Evolutionary conservation across 2,113 vertebrate species (phyloP).

Genomic region (Alethe castanea): DNA sequence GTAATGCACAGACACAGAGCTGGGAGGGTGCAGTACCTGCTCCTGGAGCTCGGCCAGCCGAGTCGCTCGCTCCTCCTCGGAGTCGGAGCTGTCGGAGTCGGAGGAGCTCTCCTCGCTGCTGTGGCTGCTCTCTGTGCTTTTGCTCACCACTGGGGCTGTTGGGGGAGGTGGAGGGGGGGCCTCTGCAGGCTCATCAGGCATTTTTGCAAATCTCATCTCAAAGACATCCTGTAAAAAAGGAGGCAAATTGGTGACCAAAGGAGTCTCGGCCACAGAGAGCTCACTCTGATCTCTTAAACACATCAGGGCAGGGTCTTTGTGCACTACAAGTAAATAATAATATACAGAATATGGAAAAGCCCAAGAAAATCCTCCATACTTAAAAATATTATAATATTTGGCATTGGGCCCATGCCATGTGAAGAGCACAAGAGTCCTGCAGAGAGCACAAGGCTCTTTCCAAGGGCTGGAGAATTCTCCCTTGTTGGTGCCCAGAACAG

Average conservation of each 20-base stretch:
- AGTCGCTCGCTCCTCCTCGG: slow-evolving; percentile 83
- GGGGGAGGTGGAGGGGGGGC: slow-evolving; percentile 57
- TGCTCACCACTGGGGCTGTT: slow-evolving; percentile 74
- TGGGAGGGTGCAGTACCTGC: slow-evolving; percentile 71
- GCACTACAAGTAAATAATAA: background rate
- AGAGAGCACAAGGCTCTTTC: background rate
- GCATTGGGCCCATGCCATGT: rapidly evolving
- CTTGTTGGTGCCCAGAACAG: background rate
- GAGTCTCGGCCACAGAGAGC: background rate
- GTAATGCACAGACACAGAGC: rapidly evolving
- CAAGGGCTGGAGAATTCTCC: background rate
- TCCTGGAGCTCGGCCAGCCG: slow-evolving; percentile 87
- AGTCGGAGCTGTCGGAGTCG: slow-evolving; percentile 79
- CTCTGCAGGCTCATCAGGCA: slow-evolving; percentile 87
- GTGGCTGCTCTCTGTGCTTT: slow-evolving; percentile 82
- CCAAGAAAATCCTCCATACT: background rate
- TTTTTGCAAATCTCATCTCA: slow-evolving; percentile 93
- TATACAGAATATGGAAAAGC: background rate
- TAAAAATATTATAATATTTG: background rate
- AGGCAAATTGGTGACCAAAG: background rate
- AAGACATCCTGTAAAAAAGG: slow-evolving; percentile 82
- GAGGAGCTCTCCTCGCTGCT: slow-evolving; percentile 84
- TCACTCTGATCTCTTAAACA: background rate
- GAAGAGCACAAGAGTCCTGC: background rate
- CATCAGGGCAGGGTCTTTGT: background rate